Conservation (phyloP, 92 coral and sea anemone species). For the Heliopora coerulea region DNA sequence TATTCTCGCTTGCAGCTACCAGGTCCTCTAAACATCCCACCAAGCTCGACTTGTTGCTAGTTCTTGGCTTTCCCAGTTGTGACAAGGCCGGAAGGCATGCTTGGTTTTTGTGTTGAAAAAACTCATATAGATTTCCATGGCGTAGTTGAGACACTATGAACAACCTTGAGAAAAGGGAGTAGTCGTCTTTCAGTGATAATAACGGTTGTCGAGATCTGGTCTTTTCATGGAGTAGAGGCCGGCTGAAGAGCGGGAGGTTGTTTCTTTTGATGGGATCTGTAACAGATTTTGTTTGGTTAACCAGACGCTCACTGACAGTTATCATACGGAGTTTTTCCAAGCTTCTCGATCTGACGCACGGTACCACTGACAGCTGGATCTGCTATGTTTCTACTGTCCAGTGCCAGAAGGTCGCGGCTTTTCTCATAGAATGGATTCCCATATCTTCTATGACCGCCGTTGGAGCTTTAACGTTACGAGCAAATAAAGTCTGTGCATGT, state of each 20-base stretch:
- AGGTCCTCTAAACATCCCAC: conserved; percentile 1
- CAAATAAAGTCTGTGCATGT: conserved; percentile 21
- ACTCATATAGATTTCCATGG: conserved; percentile 10
- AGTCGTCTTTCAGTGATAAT: conserved; percentile 7
- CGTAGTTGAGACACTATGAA: conserved; percentile 16
- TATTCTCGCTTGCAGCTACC: too few relatives aligned
- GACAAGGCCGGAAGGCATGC: conserved; percentile 11
- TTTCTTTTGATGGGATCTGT: conserved; percentile 14
- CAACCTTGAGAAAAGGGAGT: conserved; percentile 9
- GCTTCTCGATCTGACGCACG: too few relatives aligned
- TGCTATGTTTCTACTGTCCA: conserved; percentile 16
- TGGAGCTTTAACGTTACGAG: conserved; percentile 34
- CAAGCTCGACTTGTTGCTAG: conserved; percentile 12
- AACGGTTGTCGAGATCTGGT: conserved; percentile 1
- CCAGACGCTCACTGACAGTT: conserved; percentile 28
- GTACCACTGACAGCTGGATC: too few relatives aligned
- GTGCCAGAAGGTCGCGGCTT: conserved; percentile 1
- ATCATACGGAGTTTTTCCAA: too few relatives aligned
- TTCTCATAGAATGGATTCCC: neutral
- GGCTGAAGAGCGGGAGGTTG: conserved; percentile 37
- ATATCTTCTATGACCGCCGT: conserved; percentile 4
- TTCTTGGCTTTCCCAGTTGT: conserved; percentile 9
- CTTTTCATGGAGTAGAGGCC: conserved; percentile 20
- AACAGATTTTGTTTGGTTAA: conserved; percentile 10
- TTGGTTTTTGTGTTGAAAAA: conserved; percentile 23